These are phyloP conservation scores for Pantherophis vulpinus DNA, from an alignment of 2,797 vertebrate genomes.

Conservation along the genomic window DNA sequence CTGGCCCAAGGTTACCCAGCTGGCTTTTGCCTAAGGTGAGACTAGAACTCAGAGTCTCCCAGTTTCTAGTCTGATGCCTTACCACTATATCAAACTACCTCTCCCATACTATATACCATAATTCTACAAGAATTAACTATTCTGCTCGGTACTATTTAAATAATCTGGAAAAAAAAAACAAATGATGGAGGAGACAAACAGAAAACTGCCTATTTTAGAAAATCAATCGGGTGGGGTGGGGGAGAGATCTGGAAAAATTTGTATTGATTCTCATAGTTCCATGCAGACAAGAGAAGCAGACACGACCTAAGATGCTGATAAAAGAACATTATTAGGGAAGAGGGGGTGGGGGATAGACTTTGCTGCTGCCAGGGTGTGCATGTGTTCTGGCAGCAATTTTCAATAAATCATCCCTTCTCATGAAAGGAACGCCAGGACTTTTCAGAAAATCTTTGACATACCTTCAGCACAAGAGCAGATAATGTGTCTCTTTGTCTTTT, in stretches of 20 bases:
- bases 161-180: conserved; percentile 18
- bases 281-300: conserved; percentile 56
- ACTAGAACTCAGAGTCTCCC: background rate
- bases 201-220: conserved; percentile 35
- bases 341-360: conserved; percentile 57
- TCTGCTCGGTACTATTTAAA: conserved; percentile 45
- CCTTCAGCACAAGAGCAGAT: conserved; percentile 60
- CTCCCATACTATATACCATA: background rate
- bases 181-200: background rate
- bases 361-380: conserved; percentile 60
- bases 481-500: conserved; percentile 74
- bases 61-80: background rate
- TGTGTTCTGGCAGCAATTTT: conserved; percentile 66
- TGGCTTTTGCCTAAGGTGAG: background rate
- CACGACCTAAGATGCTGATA: conserved; percentile 63
- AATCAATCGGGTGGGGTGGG: background rate
- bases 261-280: conserved; percentile 44
- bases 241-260: conserved; percentile 34
- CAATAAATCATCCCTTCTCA: conserved; percentile 71
- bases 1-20: background rate
- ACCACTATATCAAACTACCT: background rate
- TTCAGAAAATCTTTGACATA: conserved; percentile 67
- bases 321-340: conserved; percentile 56
- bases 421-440: conserved; percentile 63
- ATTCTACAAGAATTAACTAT: conserved; percentile 37